Conservation (phyloP, 2,888 invertebrate species). For the Leuctra nigra region DNA sequence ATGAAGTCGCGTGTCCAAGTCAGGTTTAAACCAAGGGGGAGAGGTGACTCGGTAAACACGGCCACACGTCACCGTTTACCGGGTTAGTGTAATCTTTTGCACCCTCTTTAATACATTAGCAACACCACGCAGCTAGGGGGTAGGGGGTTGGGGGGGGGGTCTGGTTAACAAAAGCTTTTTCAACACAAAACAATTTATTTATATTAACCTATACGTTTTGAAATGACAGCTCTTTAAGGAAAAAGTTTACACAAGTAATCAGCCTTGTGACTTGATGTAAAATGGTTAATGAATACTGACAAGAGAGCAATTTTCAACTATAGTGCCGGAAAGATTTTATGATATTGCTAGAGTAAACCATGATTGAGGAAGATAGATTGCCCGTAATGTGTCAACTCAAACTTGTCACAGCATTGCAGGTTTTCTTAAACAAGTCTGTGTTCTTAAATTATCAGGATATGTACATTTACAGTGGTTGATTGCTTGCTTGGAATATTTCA, state of each 20-base stretch:
- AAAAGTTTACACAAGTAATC: background rate
- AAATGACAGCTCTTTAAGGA: background rate
- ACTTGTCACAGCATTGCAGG: too few species aligned
- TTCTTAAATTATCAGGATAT: too few species aligned
- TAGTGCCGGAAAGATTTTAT: background rate
- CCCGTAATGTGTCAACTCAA: too few species aligned
- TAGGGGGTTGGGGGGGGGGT: background rate
- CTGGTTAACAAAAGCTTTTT: background rate
- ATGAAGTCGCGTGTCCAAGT: too few species aligned
- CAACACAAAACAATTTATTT: slow-evolving; percentile 7
- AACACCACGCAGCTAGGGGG: background rate
- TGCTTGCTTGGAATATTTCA: too few species aligned
- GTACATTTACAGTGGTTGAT: too few species aligned
- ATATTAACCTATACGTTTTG: slow-evolving; percentile 1
- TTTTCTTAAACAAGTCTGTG: too few species aligned
- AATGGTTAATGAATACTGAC: background rate
- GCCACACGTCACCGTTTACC: slow-evolving; percentile 2
- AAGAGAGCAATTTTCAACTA: background rate
- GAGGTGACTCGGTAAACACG: background rate
- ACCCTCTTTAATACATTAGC: slow-evolving; percentile 3
- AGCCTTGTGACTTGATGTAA: background rate
- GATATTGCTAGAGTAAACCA: too few species aligned
- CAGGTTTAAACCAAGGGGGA: too few species aligned
- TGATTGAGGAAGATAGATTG: too few species aligned
- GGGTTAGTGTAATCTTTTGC: background rate